Conservation (phyloP, 2,888 invertebrate species). For the Tetranychus truncatus region DNA sequence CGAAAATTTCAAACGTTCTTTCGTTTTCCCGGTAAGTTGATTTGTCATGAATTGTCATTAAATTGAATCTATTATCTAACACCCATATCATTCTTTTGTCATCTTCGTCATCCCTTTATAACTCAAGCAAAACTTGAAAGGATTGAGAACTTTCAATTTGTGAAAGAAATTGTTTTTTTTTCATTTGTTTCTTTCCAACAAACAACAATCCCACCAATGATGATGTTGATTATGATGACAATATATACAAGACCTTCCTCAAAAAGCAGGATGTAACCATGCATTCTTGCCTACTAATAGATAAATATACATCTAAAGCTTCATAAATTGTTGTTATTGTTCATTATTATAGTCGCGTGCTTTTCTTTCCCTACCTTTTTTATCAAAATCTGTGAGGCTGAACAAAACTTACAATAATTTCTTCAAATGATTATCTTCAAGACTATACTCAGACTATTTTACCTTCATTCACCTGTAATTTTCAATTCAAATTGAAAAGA, state of each 20-base stretch:
- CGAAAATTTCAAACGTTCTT: slow-evolving; percentile 91
- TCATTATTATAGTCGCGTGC: too few relatives aligned
- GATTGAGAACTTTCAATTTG: not conserved
- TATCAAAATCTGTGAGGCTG: too few relatives aligned
- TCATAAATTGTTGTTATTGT: too few relatives aligned
- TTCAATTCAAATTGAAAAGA: too few relatives aligned
- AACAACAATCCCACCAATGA: not conserved
- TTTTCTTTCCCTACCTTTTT: too few relatives aligned
- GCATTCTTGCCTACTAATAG: too few relatives aligned
- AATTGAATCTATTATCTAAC: slow-evolving; percentile 9
- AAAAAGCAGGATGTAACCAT: slow-evolving; percentile 3
- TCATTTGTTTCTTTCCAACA: not conserved
- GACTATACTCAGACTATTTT: too few relatives aligned
- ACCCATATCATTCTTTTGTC: slow-evolving; percentile 3
- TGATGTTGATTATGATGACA: not conserved
- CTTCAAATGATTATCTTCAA: too few relatives aligned
- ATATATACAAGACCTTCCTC: not conserved
- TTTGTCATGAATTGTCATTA: not conserved
- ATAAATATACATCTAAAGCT: too few relatives aligned
- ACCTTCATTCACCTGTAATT: too few relatives aligned
- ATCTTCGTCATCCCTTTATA: not conserved
- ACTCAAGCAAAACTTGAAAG: too few relatives aligned
- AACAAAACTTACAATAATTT: too few relatives aligned
- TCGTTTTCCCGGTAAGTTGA: slow-evolving; percentile 52
- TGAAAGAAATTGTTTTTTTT: slow-evolving; percentile 5